Percentiles rank a stretch among this genome's conserved stretches.
Evolutionary conservation across 2,888 invertebrate species (phyloP).

Genomic region (Pelosia muscerda): DNA sequence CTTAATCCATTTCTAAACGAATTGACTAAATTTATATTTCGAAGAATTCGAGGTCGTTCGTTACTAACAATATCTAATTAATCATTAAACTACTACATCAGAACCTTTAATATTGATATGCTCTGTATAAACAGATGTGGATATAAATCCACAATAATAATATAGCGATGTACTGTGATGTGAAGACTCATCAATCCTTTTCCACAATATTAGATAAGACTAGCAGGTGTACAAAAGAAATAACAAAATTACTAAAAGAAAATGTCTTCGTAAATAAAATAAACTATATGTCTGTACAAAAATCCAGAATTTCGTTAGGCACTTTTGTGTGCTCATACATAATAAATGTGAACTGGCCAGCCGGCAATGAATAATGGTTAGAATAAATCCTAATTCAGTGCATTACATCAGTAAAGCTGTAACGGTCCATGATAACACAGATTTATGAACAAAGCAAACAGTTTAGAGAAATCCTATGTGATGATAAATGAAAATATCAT

Average conservation of each 20-base stretch:
- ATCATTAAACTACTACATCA: background rate
- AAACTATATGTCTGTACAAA: constrained; percentile 37
- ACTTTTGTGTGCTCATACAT: constrained; percentile 36
- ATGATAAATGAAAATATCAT: constrained; percentile 16
- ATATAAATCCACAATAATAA: background rate
- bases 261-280: constrained; percentile 22
- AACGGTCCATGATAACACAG: constrained; percentile 61
- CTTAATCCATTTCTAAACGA: too few relatives aligned
- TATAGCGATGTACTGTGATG: constrained; percentile 5
- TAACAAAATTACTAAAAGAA: constrained; percentile 21
- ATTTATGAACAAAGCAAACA: constrained; percentile 59
- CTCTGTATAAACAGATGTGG: background rate
- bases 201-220: constrained; percentile 13
- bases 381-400: constrained; percentile 71
- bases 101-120: background rate
- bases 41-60: background rate
- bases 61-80: background rate
- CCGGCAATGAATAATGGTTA: constrained; percentile 63
- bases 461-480: constrained; percentile 20
- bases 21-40: too few relatives aligned
- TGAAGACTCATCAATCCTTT: constrained; percentile 17
- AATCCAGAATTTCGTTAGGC: constrained; percentile 30
- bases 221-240: constrained; percentile 18
- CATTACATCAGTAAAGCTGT: constrained; percentile 62
- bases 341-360: constrained; percentile 59